phyloP scores from a whole-genome alignment of 2,113 vertebrate genomes.

The Sciurus niger region DNA sequence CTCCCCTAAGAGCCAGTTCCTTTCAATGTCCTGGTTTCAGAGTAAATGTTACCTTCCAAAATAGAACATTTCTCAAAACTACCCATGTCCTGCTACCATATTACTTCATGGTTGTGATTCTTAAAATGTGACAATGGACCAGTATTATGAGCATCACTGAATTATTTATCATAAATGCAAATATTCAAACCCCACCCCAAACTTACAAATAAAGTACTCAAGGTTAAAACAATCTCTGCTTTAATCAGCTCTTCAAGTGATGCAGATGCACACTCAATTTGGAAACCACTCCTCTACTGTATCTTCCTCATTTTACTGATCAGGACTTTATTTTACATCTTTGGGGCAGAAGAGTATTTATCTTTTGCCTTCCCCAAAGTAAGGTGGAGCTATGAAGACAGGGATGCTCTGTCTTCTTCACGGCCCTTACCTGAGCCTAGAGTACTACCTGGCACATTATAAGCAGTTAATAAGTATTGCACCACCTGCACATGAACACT shows the following conservation, averaged over 20 bases:
- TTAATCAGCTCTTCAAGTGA: background rate
- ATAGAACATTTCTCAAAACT: background rate
- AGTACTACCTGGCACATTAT: background rate
- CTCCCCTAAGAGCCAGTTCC: background rate
- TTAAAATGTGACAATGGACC: background rate
- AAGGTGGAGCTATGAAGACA: no score
- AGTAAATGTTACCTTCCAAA: background rate
- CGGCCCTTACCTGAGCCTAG: background rate
- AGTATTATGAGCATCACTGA: background rate
- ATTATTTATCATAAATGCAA: background rate
- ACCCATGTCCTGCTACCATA: background rate
- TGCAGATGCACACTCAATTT: background rate
- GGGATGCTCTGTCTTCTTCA: background rate
- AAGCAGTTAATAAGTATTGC: background rate
- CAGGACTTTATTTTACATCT: background rate
- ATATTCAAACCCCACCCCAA: background rate
- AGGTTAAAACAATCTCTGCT: background rate
- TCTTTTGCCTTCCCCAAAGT: background rate
- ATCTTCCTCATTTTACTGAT: background rate
- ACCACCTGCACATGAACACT: background rate
- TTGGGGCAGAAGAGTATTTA: background rate
- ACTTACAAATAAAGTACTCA: background rate
- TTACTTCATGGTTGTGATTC: background rate
- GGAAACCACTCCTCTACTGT: background rate
- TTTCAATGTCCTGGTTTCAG: background rate